Evolutionary conservation across 2,888 invertebrate species (phyloP).

Genomic region (Tolmerus cingulatus): DNA sequence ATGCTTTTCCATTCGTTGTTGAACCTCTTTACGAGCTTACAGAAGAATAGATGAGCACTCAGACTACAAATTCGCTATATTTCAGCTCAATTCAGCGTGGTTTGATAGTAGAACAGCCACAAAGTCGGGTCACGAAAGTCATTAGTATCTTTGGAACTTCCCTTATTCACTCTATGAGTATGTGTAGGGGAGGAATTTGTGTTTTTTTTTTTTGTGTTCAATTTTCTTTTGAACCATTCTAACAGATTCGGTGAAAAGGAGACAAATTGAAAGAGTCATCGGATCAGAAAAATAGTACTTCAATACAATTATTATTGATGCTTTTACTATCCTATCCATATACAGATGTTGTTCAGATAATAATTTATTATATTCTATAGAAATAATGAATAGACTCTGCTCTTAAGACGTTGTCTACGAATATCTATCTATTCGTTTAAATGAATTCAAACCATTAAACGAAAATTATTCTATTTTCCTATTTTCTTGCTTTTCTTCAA

Average conservation of each 20-base stretch:
- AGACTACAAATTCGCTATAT: background rate
- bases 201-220: background rate
- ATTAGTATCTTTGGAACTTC: background rate
- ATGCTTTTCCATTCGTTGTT: background rate
- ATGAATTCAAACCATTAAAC: too few species aligned
- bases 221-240: background rate
- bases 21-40: background rate
- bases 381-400: too few species aligned
- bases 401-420: too few species aligned
- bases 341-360: too few species aligned
- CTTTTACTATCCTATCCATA: too few species aligned
- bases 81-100: background rate
- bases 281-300: too few species aligned
- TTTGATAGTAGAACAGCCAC: background rate
- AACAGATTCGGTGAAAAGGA: background rate
- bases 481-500: too few species aligned
- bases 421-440: too few species aligned
- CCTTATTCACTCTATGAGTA: background rate
- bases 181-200: background rate
- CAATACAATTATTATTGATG: background rate
- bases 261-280: background rate
- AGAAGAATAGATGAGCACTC: background rate
- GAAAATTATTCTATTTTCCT: too few species aligned
- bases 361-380: too few species aligned
- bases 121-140: background rate